Evolutionary conservation across 2,888 invertebrate genomes (phyloP), one percentile per base, ranked within the genome.

Genomic region (Eristalis tenax): DNA sequence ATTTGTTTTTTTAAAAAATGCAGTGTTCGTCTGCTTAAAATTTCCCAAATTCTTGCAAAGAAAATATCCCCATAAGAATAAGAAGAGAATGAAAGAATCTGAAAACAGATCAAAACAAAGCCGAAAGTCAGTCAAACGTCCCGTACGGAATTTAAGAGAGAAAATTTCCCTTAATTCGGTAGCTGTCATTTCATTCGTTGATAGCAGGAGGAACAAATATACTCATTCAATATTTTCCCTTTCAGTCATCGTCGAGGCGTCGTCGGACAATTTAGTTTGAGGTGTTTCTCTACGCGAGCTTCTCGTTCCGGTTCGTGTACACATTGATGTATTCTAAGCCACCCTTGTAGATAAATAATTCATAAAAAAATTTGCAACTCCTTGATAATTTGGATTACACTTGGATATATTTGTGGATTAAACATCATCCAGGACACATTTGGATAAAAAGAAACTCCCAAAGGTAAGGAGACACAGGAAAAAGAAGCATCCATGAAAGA

Each of bases 211-310:
- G 78, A 86, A 83, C 86, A 70, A 86, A 74, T 71, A 56, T 86
- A 86, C 69, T 63, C 70, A n/a, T 68, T 26, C 0, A 69, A 26
- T 10, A 78, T 86, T 78, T 78, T 78, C 83, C 78, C 28, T 86
- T 79, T 86, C 83, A 86, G 86, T 86, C 86, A 63, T 86, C 78
- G 86, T 86, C 86, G 83, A 86, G 86, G 86, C 86, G 86, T 86
- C 86, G 83, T 86, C 86, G 86, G 86, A 82, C 83, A 83, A 23
- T 75, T 35, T 50, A 65, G 50, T 86, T 74, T 50, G 63, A 83
- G 59, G 76, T 40, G 66, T 71, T 6, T 40, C 8, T 71, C 70
- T 28, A 70, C 86, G 83, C 86, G 86, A 78, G 70, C 83, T 79
- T 79, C 23, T 57, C 40, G 70, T 83, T 86, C 86, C 86, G 86